Conservation (phyloP, 2,113 vertebrate species). For the Boleophthalmus pectinirostris region DNA sequence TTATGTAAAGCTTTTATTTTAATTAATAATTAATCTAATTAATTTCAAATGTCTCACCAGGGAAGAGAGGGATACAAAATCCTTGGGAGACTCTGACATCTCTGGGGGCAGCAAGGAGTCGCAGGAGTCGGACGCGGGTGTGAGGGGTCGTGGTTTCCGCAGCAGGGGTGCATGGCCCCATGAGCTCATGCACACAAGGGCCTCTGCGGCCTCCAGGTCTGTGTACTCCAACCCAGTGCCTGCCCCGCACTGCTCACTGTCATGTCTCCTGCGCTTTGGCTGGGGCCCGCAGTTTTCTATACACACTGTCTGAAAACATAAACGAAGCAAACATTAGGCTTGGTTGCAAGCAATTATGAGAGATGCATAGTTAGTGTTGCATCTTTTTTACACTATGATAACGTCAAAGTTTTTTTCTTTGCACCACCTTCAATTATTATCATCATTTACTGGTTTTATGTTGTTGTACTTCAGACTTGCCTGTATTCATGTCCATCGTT, state of each 20-base stretch:
- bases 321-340: conserved; percentile 13
- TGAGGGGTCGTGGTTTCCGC: conserved; percentile 86
- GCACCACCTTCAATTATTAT: background rate
- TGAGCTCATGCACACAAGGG: conserved; percentile 95
- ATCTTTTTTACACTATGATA: background rate
- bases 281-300: conserved; percentile 83
- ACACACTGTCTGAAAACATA: conserved; percentile 76
- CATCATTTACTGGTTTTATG: background rate
- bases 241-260: conserved; percentile 83
- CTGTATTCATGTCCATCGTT: no score
- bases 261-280: conserved; percentile 83
- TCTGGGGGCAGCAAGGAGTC: conserved; percentile 80
- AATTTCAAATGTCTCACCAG: conserved; percentile 82
- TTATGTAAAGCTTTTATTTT: background rate
- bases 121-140: conserved; percentile 92
- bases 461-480: no score
- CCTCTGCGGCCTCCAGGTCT: conserved; percentile 93
- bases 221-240: conserved; percentile 86
- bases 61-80: conserved; percentile 88
- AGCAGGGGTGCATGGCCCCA: conserved; percentile 85
- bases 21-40: no score
- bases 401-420: background rate
- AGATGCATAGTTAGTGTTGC: background rate
- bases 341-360: background rate
- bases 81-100: conserved; percentile 80